These are phyloP conservation scores for Heliconius ismenius DNA, from an alignment of 2,888 invertebrate genomes.

Conservation along the genomic window DNA sequence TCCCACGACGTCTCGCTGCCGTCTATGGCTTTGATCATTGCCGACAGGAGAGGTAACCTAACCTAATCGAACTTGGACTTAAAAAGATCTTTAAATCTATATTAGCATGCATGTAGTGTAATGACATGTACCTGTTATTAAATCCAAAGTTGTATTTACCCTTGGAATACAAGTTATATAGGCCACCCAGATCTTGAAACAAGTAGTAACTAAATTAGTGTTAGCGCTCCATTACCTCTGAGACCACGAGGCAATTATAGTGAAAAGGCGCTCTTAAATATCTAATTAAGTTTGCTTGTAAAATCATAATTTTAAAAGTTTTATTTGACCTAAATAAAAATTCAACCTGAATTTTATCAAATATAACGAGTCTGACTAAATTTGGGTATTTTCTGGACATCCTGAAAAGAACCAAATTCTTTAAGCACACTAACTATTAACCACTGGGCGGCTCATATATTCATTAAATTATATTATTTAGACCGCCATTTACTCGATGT, in stretches of 20 bases:
- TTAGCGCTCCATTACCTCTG: slow-evolving; percentile 4
- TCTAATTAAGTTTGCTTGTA: background rate
- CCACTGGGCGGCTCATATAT: slow-evolving; percentile 42
- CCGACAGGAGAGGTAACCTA: too few species aligned
- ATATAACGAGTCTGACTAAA: background rate
- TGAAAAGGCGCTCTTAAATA: background rate
- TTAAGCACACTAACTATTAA: slow-evolving; percentile 17
- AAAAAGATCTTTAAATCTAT: too few species aligned
- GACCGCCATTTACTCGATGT: slow-evolving; percentile 36
- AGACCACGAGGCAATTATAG: background rate
- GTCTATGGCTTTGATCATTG: too few species aligned
- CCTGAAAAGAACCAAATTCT: background rate
- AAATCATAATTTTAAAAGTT: too few species aligned
- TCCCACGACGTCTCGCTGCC: too few species aligned
- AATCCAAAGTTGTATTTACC: slow-evolving; percentile 1
- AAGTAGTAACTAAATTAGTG: slow-evolving; percentile 13
- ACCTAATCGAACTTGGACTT: too few species aligned
- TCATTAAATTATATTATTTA: slow-evolving; percentile 43
- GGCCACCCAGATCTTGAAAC: background rate
- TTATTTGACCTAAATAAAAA: too few species aligned
- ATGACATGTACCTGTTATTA: background rate
- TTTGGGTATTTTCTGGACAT: background rate
- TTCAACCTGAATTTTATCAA: background rate
- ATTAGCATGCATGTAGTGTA: background rate
- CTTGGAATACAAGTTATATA: background rate